Conservation (phyloP, 2,797 vertebrate species). For the Myotis findleyi region DNA sequence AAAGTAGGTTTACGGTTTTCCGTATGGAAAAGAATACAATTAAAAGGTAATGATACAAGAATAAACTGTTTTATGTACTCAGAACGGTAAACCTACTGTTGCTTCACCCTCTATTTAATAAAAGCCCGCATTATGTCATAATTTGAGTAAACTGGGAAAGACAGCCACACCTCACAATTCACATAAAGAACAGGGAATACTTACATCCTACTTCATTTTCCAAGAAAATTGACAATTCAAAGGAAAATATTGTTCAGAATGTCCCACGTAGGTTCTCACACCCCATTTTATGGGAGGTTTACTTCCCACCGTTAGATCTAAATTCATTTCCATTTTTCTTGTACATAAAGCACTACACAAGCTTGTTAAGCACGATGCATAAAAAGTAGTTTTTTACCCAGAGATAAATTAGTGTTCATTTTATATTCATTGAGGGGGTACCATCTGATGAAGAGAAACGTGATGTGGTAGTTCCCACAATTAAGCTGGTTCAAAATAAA, state of each 20-base stretch:
- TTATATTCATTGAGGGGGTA: neutral
- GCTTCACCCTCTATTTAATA: neutral
- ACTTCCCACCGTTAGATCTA: neutral
- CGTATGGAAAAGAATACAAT: no score
- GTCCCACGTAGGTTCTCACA: neutral
- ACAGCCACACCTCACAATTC: neutral
- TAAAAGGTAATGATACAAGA: no score
- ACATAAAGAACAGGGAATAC: neutral
- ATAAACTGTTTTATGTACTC: no score
- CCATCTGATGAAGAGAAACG: neutral
- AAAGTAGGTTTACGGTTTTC: neutral
- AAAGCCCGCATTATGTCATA: neutral
- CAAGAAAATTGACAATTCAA: neutral
- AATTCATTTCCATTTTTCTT: slow-evolving; percentile 1
- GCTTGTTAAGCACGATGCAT: neutral
- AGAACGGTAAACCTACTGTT: neutral
- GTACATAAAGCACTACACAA: neutral
- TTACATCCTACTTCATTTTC: neutral
- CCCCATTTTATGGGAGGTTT: neutral
- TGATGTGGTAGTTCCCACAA: neutral
- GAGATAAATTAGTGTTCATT: neutral
- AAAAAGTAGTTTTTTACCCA: neutral
- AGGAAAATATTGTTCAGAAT: neutral
- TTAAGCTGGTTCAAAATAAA: neutral
- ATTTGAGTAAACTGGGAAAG: neutral